Evolutionary conservation across 2,113 vertebrate species (phyloP).

Genomic region (Cryptotis parvus): DNA sequence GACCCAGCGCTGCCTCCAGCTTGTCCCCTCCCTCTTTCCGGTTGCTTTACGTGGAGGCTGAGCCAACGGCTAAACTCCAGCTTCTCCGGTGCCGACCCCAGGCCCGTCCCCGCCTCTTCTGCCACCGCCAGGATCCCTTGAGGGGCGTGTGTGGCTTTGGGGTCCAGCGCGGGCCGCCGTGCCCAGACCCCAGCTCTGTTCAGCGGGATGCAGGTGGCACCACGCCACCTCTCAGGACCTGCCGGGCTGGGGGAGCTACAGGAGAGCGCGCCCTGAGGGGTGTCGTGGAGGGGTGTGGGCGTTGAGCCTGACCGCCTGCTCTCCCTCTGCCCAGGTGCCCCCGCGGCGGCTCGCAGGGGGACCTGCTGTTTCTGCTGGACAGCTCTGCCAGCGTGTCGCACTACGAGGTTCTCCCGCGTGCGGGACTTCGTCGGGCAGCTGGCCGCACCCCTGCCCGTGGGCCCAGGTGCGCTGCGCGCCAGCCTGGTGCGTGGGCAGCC

Average conservation of each 20-base stretch:
- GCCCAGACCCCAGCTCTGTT: background rate
- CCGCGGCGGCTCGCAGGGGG: conserved; percentile 87
- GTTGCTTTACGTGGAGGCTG: background rate
- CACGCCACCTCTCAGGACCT: too few relatives aligned
- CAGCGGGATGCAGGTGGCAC: too few relatives aligned
- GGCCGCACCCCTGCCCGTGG: conserved; percentile 90
- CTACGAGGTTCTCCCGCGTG: conserved; percentile 93
- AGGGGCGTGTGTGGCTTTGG: too few relatives aligned
- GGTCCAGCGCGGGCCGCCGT: background rate
- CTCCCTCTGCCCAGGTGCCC: conserved; percentile 72
- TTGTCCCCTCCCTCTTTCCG: accelerated
- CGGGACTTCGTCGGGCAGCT: conserved; percentile 94
- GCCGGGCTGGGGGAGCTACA: background rate
- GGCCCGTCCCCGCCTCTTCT: background rate
- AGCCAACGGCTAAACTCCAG: background rate
- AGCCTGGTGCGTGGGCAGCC: conserved; percentile 95
- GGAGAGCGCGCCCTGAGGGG: too few relatives aligned
- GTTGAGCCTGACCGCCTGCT: conserved; percentile 3
- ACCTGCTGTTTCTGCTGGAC: conserved; percentile 95
- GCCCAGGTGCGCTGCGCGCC: conserved; percentile 90
- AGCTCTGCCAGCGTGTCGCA: conserved; percentile 96
- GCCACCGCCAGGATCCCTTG: background rate
- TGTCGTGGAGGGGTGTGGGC: too few relatives aligned
- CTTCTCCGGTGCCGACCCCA: background rate
- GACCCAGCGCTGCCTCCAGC: background rate